These are phyloP conservation scores for Setipinna tenuifilis DNA, from an alignment of 2,797 vertebrate genomes.

Conservation along the genomic window DNA sequence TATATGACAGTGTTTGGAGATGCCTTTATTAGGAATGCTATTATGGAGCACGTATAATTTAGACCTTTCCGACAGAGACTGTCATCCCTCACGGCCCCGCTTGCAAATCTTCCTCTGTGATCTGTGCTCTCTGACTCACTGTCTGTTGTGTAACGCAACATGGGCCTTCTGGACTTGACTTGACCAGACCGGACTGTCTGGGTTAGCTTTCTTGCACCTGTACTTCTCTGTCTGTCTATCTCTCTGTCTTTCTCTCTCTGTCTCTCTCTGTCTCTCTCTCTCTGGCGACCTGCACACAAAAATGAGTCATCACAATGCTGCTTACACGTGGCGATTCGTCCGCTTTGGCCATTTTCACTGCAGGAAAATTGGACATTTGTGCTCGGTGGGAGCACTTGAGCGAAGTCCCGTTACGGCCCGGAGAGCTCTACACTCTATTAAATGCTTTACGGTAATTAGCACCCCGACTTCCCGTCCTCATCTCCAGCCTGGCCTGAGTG, in stretches of 20 bases:
- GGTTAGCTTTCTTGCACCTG: neutral
- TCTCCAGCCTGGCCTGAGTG: neutral
- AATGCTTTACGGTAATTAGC: conserved; percentile 9
- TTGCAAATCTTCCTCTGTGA: neutral
- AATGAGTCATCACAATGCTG: neutral
- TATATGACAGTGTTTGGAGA: conserved; percentile 9
- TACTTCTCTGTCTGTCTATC: neutral
- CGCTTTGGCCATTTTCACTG: neutral
- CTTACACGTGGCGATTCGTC: neutral
- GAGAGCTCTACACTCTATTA: neutral
- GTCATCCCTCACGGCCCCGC: neutral
- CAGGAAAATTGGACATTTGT: conserved; percentile 11
- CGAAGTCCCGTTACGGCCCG: neutral
- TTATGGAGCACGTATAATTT: neutral
- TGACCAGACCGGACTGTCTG: neutral
- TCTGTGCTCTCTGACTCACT: neutral
- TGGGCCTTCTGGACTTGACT: conserved; percentile 6
- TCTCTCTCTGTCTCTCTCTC: neutral
- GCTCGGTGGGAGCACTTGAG: conserved; percentile 1
- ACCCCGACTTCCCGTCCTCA: neutral
- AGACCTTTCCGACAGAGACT: neutral
- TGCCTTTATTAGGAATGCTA: neutral
- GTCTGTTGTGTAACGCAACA: neutral
- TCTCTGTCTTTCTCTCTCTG: too few species aligned
- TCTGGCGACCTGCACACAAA: neutral